These are phyloP conservation scores for Tillus elongatus DNA, from an alignment of 2,888 invertebrate genomes.

Conservation along the genomic window DNA sequence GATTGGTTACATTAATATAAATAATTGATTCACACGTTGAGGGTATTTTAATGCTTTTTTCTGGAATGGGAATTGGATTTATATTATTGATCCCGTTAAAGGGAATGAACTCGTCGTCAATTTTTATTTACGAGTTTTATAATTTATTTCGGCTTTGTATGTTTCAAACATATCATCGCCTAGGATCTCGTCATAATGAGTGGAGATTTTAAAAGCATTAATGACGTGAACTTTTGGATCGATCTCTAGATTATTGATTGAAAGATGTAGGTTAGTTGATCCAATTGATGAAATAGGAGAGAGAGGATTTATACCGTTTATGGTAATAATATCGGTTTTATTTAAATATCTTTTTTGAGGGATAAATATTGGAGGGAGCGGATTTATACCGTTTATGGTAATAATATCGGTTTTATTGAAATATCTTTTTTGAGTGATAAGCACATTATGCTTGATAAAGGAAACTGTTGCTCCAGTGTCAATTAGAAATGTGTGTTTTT, in stretches of 20 bases:
- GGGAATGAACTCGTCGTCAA: slow-evolving; percentile 1
- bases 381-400: too few relatives aligned
- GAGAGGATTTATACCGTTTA: slow-evolving; percentile 2
- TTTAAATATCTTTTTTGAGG: neutral
- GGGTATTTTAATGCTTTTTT: slow-evolving; percentile 1
- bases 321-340: neutral
- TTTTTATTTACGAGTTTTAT: neutral
- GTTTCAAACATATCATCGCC: slow-evolving; percentile 2
- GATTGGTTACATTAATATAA: too few relatives aligned
- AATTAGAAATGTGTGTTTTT: neutral
- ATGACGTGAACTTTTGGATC: slow-evolving; percentile 4
- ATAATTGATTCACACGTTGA: slow-evolving; percentile 8
- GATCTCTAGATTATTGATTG: neutral
- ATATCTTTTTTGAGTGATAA: slow-evolving; percentile 3
- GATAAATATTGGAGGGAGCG: slow-evolving; percentile 5
- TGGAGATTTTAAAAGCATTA: neutral
- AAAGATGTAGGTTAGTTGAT: neutral
- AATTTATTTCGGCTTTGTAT: neutral
- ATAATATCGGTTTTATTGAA: too few relatives aligned
- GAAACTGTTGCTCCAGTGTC: slow-evolving; percentile 1
- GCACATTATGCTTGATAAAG: slow-evolving; percentile 1
- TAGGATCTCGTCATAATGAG: neutral
- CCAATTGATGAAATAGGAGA: neutral
- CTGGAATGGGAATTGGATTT: too few relatives aligned
- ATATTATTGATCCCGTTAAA: too few relatives aligned